Evolutionary conservation across 2,113 vertebrate genomes (phyloP).

Genomic region (Pluvianellus socialis): DNA sequence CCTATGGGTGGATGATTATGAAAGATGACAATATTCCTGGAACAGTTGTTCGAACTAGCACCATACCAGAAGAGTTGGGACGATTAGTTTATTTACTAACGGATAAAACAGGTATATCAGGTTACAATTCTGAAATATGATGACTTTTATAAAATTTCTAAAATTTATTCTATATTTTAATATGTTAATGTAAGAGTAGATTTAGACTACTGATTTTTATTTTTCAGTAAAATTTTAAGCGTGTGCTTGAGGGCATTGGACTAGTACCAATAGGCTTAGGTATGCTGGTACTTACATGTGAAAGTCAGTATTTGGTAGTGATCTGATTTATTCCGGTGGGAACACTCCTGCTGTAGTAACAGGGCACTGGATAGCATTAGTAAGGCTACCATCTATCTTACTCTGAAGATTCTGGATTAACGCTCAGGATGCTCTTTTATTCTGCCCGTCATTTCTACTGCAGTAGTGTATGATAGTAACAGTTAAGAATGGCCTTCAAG

Average conservation of each 20-base stretch:
- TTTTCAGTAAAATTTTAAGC: neutral
- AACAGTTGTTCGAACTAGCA: slow-evolving; percentile 96
- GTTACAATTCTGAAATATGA: neutral
- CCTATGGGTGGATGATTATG: slow-evolving; percentile 98
- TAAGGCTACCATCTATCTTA: neutral
- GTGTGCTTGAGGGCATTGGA: neutral
- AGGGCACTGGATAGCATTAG: neutral
- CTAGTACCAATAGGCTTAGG: neutral
- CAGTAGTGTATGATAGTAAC: neutral
- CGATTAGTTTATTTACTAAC: slow-evolving; percentile 94
- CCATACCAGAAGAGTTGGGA: slow-evolving; percentile 96
- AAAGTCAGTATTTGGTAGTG: neutral
- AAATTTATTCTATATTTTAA: neutral
- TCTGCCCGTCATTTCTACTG: neutral
- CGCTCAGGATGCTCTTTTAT: neutral
- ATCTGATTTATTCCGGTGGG: neutral
- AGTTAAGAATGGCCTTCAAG: neutral
- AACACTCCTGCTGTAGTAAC: neutral
- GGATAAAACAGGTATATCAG: slow-evolving; percentile 91
- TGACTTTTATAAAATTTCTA: neutral
- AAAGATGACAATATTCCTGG: slow-evolving; percentile 95
- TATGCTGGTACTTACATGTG: neutral
- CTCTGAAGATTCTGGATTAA: neutral
- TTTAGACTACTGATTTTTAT: neutral
- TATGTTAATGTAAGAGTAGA: neutral